Evolutionary conservation across 1,140 invertebrate species (phyloP).

Genomic region (Sitobion miscanthi): DNA sequence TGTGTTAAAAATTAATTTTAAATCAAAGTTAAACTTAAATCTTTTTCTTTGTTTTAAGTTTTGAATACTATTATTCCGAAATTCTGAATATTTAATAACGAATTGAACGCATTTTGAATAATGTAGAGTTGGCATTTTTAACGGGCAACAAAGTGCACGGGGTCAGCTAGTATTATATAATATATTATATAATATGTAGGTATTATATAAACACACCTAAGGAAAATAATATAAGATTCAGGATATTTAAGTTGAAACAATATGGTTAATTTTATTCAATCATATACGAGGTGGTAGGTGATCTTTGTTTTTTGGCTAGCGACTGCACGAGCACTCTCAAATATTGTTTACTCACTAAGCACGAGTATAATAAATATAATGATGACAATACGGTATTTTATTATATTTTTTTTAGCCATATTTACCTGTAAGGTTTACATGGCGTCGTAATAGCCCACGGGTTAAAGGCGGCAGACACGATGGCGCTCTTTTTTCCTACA

Average conservation of each 20-base stretch:
- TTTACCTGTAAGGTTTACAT: not conserved
- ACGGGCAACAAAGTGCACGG: too few species aligned
- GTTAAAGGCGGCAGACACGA: not conserved
- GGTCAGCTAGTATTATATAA: too few species aligned
- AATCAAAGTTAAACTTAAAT: too few species aligned
- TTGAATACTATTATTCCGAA: too few species aligned
- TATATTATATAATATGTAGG: too few species aligned
- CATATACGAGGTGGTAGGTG: too few species aligned
- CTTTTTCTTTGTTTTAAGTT: too few species aligned
- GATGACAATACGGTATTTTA: not conserved
- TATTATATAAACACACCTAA: not conserved
- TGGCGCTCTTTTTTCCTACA: too few species aligned
- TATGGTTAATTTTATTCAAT: not conserved
- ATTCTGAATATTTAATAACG: too few species aligned
- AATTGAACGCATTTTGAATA: too few species aligned
- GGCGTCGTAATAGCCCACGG: not conserved
- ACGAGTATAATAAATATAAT: not conserved
- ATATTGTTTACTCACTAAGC: not conserved
- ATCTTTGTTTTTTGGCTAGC: not conserved
- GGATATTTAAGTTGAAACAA: not conserved
- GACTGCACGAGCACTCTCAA: not conserved
- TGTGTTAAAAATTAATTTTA: too few species aligned
- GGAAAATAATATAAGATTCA: not conserved
- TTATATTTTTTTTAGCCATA: not conserved
- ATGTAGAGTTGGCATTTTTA: too few species aligned